Base-by-base conservation (phyloP, 2,113 vertebrate genomes). In the Alethe diademata region DNA sequence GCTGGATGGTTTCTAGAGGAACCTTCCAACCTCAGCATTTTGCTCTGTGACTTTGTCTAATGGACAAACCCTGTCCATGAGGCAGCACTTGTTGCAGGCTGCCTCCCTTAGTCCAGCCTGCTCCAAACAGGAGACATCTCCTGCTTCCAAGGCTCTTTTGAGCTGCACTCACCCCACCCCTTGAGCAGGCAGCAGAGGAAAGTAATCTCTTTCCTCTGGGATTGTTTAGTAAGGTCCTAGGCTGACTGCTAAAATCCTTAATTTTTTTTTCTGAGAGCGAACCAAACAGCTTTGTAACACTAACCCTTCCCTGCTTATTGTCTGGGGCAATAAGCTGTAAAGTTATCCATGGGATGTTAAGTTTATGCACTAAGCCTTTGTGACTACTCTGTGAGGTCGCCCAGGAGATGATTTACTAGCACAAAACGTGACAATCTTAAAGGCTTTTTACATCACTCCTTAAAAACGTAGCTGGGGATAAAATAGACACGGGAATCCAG, bases 61-160 rank as follows among this genome's bases (percentile, higher is more conserved):
- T 2, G 6, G 18, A 25, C 9, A 83, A 92, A 45, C 33, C 8
- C 50, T 24, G 50, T 4, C 50, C 38, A 14, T 0, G 0, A 28
- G 36, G 42, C 54, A 88, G 58, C 35, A 8, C 5, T 40, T 31
- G 5, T 5, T 62, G 13, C 57, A 69, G 22, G 36, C 38, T 58
- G 36, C 62, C 36, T 61, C 53, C 9, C n/a, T 76, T 24, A 47
- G 12, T 35, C n/a, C 38, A n/a, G 24, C 40, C 48, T 31, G 29
- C 5, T 28, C 38, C 70, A 74, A 79, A 36, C 13, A 61, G 47
- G 1, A 17, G 54, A 54, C 33, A 64, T 29, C 29, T 33, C 36
- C 12, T 66, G 23, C 53, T 84, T 84, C 26, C 53, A 36, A 60
- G 48, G 33, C 33, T 91, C 53, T 31, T 58, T 58, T 29, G 14